These are phyloP conservation scores for Lamproptera curius DNA, from an alignment of 2,888 invertebrate species.

Conservation along the genomic window DNA sequence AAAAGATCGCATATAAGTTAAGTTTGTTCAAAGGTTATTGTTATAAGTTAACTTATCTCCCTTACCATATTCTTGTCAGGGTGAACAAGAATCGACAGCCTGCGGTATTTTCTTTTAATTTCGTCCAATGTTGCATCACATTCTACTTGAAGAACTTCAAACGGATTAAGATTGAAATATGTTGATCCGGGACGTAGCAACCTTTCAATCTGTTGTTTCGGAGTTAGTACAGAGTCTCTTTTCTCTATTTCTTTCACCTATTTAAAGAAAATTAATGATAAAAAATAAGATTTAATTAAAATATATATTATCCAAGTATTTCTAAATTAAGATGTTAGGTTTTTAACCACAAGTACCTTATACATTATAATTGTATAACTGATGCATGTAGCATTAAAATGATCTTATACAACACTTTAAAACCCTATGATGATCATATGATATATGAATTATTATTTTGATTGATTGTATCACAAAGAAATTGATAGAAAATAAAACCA, in stretches of 20 bases:
- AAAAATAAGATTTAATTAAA: too few species aligned
- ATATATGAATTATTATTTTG: too few species aligned
- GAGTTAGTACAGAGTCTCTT: conserved; percentile 96
- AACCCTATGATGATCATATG: too few species aligned
- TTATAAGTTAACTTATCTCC: conserved; percentile 20
- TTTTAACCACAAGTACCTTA: too few species aligned
- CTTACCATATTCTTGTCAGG: conserved; percentile 95
- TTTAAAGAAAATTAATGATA: conserved; percentile 29
- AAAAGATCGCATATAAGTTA: not conserved
- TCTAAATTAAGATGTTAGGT: too few species aligned
- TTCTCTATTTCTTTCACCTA: conserved; percentile 99
- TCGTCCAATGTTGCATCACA: conserved; percentile 93
- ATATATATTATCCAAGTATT: too few species aligned
- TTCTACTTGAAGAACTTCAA: conserved; percentile 94
- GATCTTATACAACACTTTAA: too few species aligned
- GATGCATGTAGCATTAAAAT: too few species aligned
- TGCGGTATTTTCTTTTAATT: conserved; percentile 97
- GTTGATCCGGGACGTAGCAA: conserved; percentile 97
- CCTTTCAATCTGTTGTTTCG: conserved; percentile 97
- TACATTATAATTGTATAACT: too few species aligned
- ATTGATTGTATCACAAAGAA: too few species aligned
- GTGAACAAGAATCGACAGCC: conserved; percentile 98
- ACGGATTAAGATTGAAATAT: conserved; percentile 99
- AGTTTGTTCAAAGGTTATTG: too few species aligned
- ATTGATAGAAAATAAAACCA: too few species aligned